Evolutionary conservation across 2,888 invertebrate species (phyloP).

Genomic region (Drosophila quinaria): DNA sequence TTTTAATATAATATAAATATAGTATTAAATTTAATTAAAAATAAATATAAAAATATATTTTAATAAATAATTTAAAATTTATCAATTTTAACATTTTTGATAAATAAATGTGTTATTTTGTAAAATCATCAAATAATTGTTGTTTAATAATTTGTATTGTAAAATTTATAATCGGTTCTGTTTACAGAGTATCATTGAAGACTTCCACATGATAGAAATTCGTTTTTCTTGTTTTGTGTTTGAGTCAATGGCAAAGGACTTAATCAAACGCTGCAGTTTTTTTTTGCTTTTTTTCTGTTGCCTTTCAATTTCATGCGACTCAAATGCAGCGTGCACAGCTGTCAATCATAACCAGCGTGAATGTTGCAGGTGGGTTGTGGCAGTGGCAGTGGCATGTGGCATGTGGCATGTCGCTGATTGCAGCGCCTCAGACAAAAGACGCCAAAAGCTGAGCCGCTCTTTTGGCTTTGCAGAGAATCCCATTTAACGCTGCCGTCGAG

Average conservation of each 20-base stretch:
- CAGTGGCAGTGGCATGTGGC: slow-evolving; percentile 19
- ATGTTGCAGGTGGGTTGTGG: slow-evolving; percentile 19
- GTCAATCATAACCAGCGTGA: slow-evolving; percentile 69
- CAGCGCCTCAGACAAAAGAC: slow-evolving; percentile 63
- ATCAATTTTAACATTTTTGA: too few relatives aligned
- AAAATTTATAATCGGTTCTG: too few relatives aligned
- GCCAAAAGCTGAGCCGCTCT: slow-evolving; percentile 52
- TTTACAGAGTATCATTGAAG: slow-evolving; percentile 11
- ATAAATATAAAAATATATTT: too few relatives aligned
- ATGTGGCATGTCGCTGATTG: slow-evolving; percentile 59
- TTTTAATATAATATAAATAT: too few relatives aligned
- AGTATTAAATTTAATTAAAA: too few relatives aligned
- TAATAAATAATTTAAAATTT: too few relatives aligned
- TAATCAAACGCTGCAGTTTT: slow-evolving; percentile 74
- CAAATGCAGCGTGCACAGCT: slow-evolving; percentile 71
- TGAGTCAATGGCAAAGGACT: slow-evolving; percentile 44
- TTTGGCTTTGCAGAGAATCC: slow-evolving; percentile 67
- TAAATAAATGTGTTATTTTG: too few relatives aligned
- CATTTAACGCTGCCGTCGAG: slow-evolving; percentile 61
- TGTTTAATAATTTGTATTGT: too few relatives aligned
- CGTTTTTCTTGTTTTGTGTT: background rate
- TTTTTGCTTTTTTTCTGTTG: slow-evolving; percentile 57
- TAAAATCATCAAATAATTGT: too few relatives aligned
- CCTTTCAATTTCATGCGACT: slow-evolving; percentile 66
- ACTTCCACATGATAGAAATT: background rate